Conservation (phyloP, 37 sponge, comb jelly and placozoan genomes). For the Aplysina aerophoba region DNA sequence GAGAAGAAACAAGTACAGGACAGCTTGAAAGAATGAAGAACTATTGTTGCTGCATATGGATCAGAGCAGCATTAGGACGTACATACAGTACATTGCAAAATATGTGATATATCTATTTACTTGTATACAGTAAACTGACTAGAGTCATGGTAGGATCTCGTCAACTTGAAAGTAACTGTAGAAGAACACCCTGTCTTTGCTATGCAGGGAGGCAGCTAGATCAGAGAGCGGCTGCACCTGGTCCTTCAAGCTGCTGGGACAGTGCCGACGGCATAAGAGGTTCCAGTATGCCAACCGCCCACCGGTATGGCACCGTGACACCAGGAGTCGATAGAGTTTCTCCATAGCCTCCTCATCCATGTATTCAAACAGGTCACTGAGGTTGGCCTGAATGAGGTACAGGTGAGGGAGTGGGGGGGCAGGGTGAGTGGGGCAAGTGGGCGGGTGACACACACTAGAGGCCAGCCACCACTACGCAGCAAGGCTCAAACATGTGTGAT, state of each 20-base stretch:
- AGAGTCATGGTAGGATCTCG: not conserved
- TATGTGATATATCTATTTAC: no score
- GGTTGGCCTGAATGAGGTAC: slow-evolving; percentile 29
- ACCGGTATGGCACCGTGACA: not conserved
- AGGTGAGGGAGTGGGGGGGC: not conserved
- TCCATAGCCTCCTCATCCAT: slow-evolving; percentile 49
- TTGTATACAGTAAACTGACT: no score
- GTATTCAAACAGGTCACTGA: slow-evolving; percentile 75
- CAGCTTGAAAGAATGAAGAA: no score
- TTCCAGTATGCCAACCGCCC: slow-evolving; percentile 75
- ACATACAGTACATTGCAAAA: no score
- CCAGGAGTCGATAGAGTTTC: slow-evolving; percentile 27
- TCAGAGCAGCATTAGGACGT: no score
- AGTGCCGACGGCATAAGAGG: slow-evolving; percentile 29
- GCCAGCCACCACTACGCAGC: no score
- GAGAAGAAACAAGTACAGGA: no score
- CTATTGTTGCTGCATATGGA: no score
- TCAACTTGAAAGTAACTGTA: slow-evolving; percentile 37
- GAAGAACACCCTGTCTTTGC: slow-evolving; percentile 58
- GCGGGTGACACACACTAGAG: no score
- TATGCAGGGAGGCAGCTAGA: slow-evolving; percentile 36
- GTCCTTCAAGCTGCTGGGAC: not conserved
- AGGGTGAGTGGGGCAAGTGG: no score
- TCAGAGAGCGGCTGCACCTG: slow-evolving; percentile 30
- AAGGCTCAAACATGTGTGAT: no score